Conservation (phyloP, 2,113 vertebrate genomes). For the Lonchura striata region DNA sequence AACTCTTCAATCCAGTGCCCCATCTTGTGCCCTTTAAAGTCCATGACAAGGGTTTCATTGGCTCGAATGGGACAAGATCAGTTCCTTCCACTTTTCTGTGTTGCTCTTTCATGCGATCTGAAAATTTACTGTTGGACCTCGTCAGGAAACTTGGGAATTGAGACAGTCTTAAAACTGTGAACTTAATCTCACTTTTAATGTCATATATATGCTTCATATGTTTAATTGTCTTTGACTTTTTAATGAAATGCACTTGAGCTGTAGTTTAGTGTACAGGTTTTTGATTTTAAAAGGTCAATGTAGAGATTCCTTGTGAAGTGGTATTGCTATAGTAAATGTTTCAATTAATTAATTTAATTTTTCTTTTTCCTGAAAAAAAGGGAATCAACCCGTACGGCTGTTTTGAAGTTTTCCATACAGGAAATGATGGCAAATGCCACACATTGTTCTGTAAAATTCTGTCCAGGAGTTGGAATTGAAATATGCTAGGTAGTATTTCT, state of each 20-base stretch:
- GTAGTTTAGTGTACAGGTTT: not conserved
- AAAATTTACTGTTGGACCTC: not conserved
- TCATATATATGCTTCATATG: not conserved
- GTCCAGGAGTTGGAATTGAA: not conserved
- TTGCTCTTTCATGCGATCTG: not conserved
- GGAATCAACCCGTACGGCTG: not conserved
- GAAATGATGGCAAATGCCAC: slow-evolving; percentile 9
- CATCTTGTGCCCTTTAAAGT: not conserved
- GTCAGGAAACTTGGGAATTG: not conserved
- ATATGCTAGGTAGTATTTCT: not conserved
- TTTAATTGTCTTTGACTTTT: not conserved
- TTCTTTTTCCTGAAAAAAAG: not conserved
- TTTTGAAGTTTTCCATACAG: slow-evolving; percentile 5
- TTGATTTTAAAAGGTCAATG: not conserved
- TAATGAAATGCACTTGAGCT: not conserved
- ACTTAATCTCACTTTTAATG: not conserved
- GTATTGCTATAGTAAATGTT: not conserved
- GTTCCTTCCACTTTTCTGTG: not conserved
- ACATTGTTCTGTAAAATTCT: not conserved
- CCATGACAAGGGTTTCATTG: not conserved
- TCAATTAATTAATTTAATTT: not conserved
- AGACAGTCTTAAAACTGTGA: not conserved
- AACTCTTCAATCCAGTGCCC: not conserved
- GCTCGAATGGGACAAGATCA: not conserved
- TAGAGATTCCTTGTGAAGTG: not conserved